Evolutionary conservation across 2,888 invertebrate genomes (phyloP).

Genomic region (Nesidiocoris tenuis): DNA sequence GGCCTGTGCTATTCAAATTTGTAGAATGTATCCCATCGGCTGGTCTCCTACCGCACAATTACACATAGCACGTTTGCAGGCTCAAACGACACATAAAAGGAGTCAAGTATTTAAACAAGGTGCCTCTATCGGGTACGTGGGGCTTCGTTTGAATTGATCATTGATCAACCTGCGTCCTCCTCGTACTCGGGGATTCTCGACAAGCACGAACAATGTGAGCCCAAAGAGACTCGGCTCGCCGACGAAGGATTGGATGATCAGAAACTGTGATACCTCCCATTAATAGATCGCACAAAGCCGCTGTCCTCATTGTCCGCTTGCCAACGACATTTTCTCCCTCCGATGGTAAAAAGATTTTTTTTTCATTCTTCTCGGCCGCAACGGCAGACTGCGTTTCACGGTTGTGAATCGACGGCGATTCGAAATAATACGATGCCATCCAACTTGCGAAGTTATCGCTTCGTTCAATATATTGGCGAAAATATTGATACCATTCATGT

Average conservation of each 20-base stretch:
- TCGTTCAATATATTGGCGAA: too few relatives aligned
- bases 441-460: too few relatives aligned
- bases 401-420: constrained; percentile 37
- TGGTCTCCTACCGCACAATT: not conserved
- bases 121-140: constrained; percentile 4
- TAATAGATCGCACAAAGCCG: constrained; percentile 41
- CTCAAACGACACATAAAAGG: not conserved
- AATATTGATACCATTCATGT: too few relatives aligned
- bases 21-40: too few relatives aligned
- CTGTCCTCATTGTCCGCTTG: constrained; percentile 39
- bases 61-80: not conserved
- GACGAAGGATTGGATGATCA: constrained; percentile 17
- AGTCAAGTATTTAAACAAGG: constrained; percentile 39
- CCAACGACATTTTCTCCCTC: not conserved
- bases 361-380: not conserved
- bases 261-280: constrained; percentile 40
- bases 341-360: constrained; percentile 22
- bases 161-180: constrained; percentile 27
- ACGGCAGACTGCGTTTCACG: constrained; percentile 11
- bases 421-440: constrained; percentile 33
- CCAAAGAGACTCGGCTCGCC: not conserved
- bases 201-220: not conserved
- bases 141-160: constrained; percentile 40
- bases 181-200: not conserved
- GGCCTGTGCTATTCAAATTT: too few relatives aligned